Evolutionary conservation across 2,888 invertebrate genomes (phyloP), one percentile per base, ranked within the genome.

Genomic region (Hemaris fuciformis): DNA sequence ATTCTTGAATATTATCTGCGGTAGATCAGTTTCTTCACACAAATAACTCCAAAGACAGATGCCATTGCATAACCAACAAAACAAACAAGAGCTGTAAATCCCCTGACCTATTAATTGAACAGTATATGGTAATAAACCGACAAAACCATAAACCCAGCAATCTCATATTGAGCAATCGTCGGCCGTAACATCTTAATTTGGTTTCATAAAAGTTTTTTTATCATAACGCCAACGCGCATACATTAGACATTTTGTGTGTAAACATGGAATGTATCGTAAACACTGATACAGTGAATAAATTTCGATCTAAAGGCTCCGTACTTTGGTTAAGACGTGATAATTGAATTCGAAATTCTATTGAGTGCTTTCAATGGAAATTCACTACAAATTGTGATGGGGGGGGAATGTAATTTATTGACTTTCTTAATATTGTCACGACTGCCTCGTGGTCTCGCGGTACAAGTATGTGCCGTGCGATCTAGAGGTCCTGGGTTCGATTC

Each of bases 151-250:
- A 31, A 31, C 48, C 25, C n/a, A n/a, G 6, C 48, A 48, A 48
- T 53, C 53, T 53, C 15, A 18, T 53, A 27, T 53, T 53, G 53
- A 53, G 53, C 53, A 53, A 53, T 53, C 27, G 15, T 18, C 10
- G 27, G 10, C 18, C 31, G 53, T 18, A 53, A 53, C 53, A 31
- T 53, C 31, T 53, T 31, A 53, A 53, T 53, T 53, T 31, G 18
- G 18, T 3, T 18, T 18, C 53, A 53, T 53, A 53, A 53, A 53
- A 27, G 8, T 18, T 53, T 48, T n/a, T 53, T 53, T 53, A 53
- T 53, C 53, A 53, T 20, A 27, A 27, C 53, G 31, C 53, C 53
- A 27, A 53, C 61, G 46, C 62, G 27, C n/a, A n/a, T 41, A 59
- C 53, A 31, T 31, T 53, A 45, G 1, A 45, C 23, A 2, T 53